Base-by-base conservation (phyloP, 2,888 invertebrate species). In the Cantharis rufa region DNA sequence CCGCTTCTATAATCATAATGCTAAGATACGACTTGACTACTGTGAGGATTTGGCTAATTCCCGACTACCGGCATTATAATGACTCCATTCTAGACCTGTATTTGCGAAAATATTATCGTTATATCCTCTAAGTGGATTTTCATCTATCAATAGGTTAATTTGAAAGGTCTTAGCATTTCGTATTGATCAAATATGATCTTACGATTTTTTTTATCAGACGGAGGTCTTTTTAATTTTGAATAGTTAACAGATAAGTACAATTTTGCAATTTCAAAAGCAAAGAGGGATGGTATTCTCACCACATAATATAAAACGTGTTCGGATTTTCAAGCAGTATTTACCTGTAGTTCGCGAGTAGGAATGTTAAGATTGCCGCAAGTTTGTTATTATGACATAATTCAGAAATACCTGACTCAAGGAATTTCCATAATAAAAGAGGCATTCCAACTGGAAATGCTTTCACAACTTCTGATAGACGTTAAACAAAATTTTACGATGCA, bases 321-420 rank as follows among this genome's bases (percentile, higher is more conserved):
- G 78, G 78, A 78, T 78, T 78, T 71, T 75, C 76, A 76, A 78
- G 75, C 75, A 78, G 73, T 76, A 78, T 78, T 78, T 78, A 78
- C 78, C 78, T 78, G 76, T 76, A 78, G 78, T 74, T 76, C 70
- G 73, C 78, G 75, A 66, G 66, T 76, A 24, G 78, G 78, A 78
- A 78, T 78, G 78, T 73, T 78, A 78, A 78, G 78, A 78, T 78
- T 78, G 78, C 75, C 78, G 71, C 76, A 76, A 78, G 78, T 78
- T 78, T 78, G 78, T 78, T 78, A 78, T 78, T 78, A 76, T 76
- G 78, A 76, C 75, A 78, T 78, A 78, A 76, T 78, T 78, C 75
- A 69, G 75, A 76, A 78, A 78, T 78, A 71, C 75, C 76, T 73
- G 71, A 69, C 76, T 32, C 66, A 69, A 18, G 78, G 78, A 75